A percentile compares a stretch with the other conserved stretches of the same genome.
Evolutionary conservation across 2,113 vertebrate genomes (phyloP).

Genomic region (Xenotilapia flavipinnis): DNA sequence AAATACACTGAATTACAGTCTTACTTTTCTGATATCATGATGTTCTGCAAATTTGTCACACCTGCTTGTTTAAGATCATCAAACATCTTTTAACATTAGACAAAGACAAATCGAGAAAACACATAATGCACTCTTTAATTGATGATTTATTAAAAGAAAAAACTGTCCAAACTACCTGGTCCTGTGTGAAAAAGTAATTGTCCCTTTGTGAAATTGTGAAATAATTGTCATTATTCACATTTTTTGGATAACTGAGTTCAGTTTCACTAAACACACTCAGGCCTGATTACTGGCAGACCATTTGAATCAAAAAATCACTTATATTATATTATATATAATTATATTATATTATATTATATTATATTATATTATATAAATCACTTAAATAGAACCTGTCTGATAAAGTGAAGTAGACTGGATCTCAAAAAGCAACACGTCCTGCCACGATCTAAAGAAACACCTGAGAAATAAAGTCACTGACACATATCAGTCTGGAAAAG

Average conservation of each 20-base stretch:
- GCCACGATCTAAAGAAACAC: rapidly evolving
- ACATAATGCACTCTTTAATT: rapidly evolving
- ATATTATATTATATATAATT: no score
- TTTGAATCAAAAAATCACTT: no score
- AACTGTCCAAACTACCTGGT: neutral
- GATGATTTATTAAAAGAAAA: rapidly evolving
- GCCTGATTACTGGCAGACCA: no score
- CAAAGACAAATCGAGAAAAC: neutral
- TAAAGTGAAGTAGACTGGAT: no score
- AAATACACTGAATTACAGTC: neutral
- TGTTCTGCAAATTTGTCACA: neutral
- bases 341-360: no score
- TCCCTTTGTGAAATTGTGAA: neutral
- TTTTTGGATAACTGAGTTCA: no score
- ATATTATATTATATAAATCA: no score
- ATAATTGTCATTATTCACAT: neutral
- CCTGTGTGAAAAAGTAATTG: no score
- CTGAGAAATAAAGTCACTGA: rapidly evolving
- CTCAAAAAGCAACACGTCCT: neutral
- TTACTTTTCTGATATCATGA: rapidly evolving
- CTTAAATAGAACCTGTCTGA: no score
- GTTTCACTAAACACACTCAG: no score
- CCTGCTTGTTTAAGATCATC: neutral
- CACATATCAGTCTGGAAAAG: neutral
- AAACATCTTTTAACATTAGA: neutral